Conservation (phyloP, 2,113 vertebrate genomes). For the Paramormyrops kingsleyae region DNA sequence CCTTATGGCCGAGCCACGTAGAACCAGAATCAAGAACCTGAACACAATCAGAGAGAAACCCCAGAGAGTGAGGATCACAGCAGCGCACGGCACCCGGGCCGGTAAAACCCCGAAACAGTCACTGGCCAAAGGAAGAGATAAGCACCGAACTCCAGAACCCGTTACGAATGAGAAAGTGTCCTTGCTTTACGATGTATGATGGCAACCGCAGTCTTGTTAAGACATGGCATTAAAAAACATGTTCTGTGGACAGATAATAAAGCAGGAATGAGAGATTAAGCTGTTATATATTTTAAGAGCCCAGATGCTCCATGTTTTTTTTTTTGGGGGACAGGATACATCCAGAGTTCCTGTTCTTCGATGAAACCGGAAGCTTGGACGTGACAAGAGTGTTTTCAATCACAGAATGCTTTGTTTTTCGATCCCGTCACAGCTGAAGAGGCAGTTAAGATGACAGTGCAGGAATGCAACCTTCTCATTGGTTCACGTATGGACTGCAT, state of each 20-base stretch:
- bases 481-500: not conserved
- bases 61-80: not conserved
- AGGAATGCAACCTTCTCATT: not conserved
- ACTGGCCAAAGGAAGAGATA: not conserved
- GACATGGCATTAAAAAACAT: not conserved
- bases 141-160: not conserved
- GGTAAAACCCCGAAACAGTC: not conserved
- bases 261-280: not conserved
- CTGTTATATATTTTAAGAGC: not conserved
- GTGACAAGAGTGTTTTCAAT: not conserved
- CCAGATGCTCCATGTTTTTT: not conserved
- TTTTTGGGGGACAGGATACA: not conserved
- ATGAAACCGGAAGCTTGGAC: not conserved
- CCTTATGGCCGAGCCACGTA: no score
- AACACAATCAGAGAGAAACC: not conserved
- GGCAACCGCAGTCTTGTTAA: not conserved
- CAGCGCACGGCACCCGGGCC: not conserved
- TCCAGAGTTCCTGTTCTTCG: not conserved
- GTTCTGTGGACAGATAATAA: not conserved
- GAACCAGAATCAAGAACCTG: not conserved
- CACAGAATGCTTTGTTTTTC: not conserved
- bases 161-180: constrained; percentile 5
- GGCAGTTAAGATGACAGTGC: not conserved
- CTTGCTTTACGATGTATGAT: not conserved
- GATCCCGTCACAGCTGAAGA: not conserved